Percentiles rank a stretch among this genome's conserved stretches.
phyloP scores from a whole-genome alignment of 1,140 invertebrate genomes.

The Gonioctena quinquepunctata region DNA sequence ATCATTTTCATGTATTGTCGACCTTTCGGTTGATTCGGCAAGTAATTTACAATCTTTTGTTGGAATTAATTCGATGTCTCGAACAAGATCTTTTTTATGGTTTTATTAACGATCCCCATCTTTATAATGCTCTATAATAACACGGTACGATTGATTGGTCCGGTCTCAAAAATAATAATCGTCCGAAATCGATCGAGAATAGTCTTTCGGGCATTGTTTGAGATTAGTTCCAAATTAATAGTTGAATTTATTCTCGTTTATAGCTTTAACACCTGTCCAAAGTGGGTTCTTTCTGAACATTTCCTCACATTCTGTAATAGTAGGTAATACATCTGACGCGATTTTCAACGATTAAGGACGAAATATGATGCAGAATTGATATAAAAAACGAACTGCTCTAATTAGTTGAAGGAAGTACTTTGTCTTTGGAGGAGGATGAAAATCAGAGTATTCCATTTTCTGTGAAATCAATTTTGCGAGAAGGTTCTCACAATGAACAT shows the following conservation, averaged over 20 bases:
- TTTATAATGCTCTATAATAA: slow-evolving; percentile 46
- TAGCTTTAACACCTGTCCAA: slow-evolving; percentile 35
- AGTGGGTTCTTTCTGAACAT: no score
- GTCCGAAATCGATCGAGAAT: slow-evolving; percentile 37
- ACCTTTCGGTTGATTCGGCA: background rate
- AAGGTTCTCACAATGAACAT: no score
- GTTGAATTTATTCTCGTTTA: slow-evolving; percentile 32
- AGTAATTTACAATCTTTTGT: slow-evolving; percentile 37
- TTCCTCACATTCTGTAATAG: no score
- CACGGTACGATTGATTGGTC: slow-evolving; percentile 46
- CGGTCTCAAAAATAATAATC: slow-evolving; percentile 47
- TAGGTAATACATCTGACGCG: no score
- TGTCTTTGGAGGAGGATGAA: no score
- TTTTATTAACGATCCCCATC: slow-evolving; percentile 36
- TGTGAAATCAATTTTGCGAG: no score
- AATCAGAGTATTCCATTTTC: no score
- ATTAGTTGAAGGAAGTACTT: no score
- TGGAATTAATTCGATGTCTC: slow-evolving; percentile 41
- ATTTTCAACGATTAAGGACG: no score
- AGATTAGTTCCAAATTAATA: slow-evolving; percentile 41
- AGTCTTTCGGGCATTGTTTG: slow-evolving; percentile 40
- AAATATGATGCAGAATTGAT: no score
- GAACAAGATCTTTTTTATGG: slow-evolving; percentile 37
- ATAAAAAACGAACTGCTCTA: no score
- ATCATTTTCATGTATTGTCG: slow-evolving; percentile 11